phyloP scores from a whole-genome alignment of 2,797 vertebrate species.

The Muscicapa striata region DNA sequence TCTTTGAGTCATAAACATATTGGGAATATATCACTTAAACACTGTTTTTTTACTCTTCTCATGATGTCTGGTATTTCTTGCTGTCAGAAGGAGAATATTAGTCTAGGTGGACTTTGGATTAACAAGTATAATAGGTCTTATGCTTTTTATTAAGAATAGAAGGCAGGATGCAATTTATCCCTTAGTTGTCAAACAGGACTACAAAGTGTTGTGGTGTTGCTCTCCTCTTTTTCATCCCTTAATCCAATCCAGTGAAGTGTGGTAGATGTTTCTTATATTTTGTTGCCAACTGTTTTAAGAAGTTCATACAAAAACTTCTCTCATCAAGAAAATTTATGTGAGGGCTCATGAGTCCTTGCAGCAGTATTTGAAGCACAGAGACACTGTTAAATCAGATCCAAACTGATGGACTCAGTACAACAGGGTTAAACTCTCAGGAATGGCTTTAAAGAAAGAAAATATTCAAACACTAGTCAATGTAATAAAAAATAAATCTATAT shows the following conservation, averaged over 20 bases:
- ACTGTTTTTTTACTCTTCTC: neutral
- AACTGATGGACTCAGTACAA: neutral
- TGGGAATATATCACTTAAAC: neutral
- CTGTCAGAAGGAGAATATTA: neutral
- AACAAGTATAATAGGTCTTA: neutral
- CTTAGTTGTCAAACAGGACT: conserved; percentile 1
- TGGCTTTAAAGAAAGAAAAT: neutral
- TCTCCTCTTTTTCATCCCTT: neutral
- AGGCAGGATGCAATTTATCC: conserved; percentile 13
- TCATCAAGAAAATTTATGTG: neutral
- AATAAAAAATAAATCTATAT: neutral
- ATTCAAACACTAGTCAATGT: neutral
- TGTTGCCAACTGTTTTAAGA: neutral
- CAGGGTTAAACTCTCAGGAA: neutral
- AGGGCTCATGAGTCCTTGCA: neutral
- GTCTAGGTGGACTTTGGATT: neutral
- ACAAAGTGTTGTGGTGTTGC: neutral
- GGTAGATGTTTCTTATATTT: neutral
- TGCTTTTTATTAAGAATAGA: conserved; percentile 33
- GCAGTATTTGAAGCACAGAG: neutral
- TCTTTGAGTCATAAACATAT: neutral
- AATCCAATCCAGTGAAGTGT: neutral
- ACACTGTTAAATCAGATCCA: neutral
- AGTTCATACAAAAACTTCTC: neutral
- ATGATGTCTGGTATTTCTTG: neutral